Evolutionary conservation across 2,113 vertebrate species (phyloP).

Genomic region (Potamarius usumacintae): DNA sequence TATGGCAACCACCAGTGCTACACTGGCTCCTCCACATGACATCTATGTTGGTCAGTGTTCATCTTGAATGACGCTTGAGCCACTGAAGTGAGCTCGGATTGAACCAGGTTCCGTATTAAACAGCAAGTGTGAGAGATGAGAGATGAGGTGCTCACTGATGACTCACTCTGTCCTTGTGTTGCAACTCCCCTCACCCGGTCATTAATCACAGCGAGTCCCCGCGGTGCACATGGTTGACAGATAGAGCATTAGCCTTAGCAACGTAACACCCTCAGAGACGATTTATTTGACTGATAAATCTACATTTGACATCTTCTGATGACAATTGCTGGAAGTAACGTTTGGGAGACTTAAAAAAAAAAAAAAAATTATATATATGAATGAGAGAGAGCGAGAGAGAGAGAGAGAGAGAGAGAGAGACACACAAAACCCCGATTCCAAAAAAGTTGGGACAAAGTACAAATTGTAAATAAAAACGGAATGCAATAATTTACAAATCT

Average conservation of each 20-base stretch:
- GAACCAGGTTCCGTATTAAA: background rate
- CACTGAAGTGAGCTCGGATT: conserved; percentile 1
- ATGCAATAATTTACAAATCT: too few species aligned
- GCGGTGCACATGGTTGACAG: background rate
- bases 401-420: too few species aligned
- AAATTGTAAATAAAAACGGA: too few species aligned
- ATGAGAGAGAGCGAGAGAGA: too few species aligned
- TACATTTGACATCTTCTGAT: background rate
- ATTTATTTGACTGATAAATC: background rate
- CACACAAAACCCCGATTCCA: too few species aligned
- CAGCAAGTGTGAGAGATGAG: conserved; percentile 13
- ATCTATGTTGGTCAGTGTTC: background rate
- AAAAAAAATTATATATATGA: too few species aligned
- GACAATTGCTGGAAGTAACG: background rate
- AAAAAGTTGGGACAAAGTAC: too few species aligned
- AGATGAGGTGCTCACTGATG: conserved; percentile 20
- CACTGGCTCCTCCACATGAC: background rate
- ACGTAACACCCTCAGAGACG: background rate
- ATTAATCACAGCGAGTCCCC: conserved; percentile 24
- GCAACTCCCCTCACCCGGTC: background rate
- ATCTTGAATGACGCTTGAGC: conserved; percentile 11
- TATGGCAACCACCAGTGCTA: conserved; percentile 32
- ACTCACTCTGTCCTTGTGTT: conserved; percentile 28
- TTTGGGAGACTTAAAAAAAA: background rate
- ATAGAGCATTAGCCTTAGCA: background rate